Conservation (phyloP, 2,888 invertebrate species). For the Pollenia amentaria region DNA sequence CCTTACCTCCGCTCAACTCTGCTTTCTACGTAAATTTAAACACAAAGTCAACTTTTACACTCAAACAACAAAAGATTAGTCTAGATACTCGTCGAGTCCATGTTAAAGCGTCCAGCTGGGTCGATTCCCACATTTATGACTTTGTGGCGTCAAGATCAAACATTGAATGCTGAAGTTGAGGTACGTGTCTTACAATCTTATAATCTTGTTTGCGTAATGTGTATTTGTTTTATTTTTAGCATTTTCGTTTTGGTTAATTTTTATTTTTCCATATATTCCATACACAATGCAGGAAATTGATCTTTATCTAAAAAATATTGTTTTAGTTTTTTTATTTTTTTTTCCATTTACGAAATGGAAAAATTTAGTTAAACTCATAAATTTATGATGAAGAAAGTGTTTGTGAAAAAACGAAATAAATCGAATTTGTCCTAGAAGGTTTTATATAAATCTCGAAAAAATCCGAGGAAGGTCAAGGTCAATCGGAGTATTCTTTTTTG, state of each 20-base stretch:
- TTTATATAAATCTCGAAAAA: no score
- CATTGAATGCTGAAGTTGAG: slow-evolving; percentile 67
- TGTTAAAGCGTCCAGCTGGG: slow-evolving; percentile 66
- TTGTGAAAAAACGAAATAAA: not conserved
- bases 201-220: slow-evolving; percentile 72
- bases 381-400: not conserved
- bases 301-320: slow-evolving; percentile 40
- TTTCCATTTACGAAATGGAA: not conserved
- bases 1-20: slow-evolving; percentile 13
- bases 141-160: slow-evolving; percentile 73
- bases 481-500: no score
- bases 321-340: slow-evolving; percentile 4
- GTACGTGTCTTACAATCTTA: slow-evolving; percentile 70
- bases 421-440: no score
- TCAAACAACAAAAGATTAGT: not conserved
- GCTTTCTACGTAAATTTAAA: slow-evolving; percentile 14
- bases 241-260: slow-evolving; percentile 49
- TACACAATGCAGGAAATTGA: slow-evolving; percentile 50
- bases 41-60: slow-evolving; percentile 27
- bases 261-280: not conserved
- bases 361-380: not conserved
- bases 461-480: no score
- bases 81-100: not conserved
- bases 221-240: slow-evolving; percentile 49
- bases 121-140: slow-evolving; percentile 72